A percentile compares a stretch with the other conserved stretches of the same genome.
These are phyloP conservation scores for Drosophila nigricruria DNA, from an alignment of 2,888 invertebrate genomes.

Conservation along the genomic window DNA sequence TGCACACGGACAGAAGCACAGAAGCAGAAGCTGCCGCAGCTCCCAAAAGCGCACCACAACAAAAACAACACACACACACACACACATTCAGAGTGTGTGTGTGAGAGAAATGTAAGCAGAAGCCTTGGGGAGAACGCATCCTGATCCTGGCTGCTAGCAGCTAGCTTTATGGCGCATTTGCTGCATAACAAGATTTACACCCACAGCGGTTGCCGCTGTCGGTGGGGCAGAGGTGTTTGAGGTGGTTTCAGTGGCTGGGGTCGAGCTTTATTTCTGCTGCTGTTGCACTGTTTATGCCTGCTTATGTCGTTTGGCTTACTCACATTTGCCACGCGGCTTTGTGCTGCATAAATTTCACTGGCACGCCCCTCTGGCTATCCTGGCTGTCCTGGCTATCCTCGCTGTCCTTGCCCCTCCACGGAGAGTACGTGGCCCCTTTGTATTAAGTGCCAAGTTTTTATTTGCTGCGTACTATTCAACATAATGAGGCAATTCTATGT, in stretches of 20 bases:
- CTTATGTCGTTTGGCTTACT: slow-evolving; percentile 80
- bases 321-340: slow-evolving; percentile 77
- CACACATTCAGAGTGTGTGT: background rate
- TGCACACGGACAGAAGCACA: slow-evolving; percentile 49
- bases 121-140: slow-evolving; percentile 48
- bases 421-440: slow-evolving; percentile 65
- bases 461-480: slow-evolving; percentile 61
- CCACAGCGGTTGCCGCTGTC: slow-evolving; percentile 38
- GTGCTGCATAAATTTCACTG: slow-evolving; percentile 73
- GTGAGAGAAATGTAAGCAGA: slow-evolving; percentile 27
- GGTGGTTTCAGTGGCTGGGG: slow-evolving; percentile 12
- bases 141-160: slow-evolving; percentile 50
- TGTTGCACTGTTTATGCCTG: slow-evolving; percentile 70
- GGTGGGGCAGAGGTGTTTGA: background rate
- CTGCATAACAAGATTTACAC: slow-evolving; percentile 77
- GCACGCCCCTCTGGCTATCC: slow-evolving; percentile 35
- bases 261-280: slow-evolving; percentile 12
- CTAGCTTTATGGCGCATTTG: slow-evolving; percentile 78
- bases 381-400: background rate
- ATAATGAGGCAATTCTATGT: slow-evolving; percentile 73
- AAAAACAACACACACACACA: slow-evolving; percentile 11
- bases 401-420: background rate
- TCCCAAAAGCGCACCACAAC: slow-evolving; percentile 50
- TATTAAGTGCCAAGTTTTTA: slow-evolving; percentile 73
- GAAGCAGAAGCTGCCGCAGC: slow-evolving; percentile 14